Evolutionary conservation across 2,113 vertebrate species (phyloP).

Genomic region (Bubo blakistoni): DNA sequence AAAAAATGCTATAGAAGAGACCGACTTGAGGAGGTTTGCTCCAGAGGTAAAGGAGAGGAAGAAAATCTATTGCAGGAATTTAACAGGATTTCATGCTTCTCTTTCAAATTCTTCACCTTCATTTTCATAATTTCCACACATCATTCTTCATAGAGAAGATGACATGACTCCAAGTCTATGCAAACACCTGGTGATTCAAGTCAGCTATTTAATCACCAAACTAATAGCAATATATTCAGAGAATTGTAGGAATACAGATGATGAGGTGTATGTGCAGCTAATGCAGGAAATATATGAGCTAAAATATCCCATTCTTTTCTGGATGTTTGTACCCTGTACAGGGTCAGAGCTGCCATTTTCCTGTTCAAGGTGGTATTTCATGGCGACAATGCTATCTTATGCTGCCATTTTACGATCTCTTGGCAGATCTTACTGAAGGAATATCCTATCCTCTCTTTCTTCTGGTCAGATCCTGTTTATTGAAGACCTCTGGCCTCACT

Average conservation of each 20-base stretch:
- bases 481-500: neutral
- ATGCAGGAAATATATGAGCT: neutral
- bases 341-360: neutral
- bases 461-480: neutral
- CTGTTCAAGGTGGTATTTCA: neutral
- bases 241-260: neutral
- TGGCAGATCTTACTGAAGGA: neutral
- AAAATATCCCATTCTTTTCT: neutral
- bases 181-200: neutral
- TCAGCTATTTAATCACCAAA: neutral
- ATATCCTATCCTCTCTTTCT: neutral
- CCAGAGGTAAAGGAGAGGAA: neutral
- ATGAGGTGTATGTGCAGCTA: neutral
- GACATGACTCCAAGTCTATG: neutral
- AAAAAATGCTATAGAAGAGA: neutral
- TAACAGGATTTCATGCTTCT: neutral
- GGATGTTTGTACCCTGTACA: neutral
- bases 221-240: neutral
- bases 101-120: neutral
- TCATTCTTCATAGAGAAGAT: neutral
- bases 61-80: neutral
- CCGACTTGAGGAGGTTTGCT: neutral
- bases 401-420: neutral
- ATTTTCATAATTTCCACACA: neutral
- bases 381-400: neutral